Percentiles rank a stretch among this genome's conserved stretches.
Evolutionary conservation across 2,113 vertebrate species (phyloP).

Genomic region (Sinocyclocheilus anophthalmus): DNA sequence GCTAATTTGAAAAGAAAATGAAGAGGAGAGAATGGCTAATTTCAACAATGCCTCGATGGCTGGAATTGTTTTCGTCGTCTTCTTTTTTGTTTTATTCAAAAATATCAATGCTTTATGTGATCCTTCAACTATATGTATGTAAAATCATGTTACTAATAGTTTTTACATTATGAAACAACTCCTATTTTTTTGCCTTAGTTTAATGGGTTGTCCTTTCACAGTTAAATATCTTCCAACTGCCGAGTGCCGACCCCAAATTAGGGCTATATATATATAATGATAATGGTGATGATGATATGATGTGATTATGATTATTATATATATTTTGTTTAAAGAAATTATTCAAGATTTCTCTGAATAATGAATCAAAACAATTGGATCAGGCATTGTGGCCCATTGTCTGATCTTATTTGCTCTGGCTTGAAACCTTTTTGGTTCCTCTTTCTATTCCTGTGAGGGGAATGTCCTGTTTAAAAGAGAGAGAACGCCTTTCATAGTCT

Average conservation of each 20-base stretch:
- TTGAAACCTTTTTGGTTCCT: conserved; percentile 39
- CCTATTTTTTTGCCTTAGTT: background rate
- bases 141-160: no score
- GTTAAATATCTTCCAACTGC: background rate
- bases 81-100: background rate
- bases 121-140: no score
- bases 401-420: background rate
- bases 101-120: background rate
- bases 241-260: background rate
- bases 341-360: background rate
- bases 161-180: background rate
- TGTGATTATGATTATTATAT: background rate
- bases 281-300: background rate
- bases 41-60: background rate
- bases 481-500: background rate
- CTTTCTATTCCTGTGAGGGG: conserved; percentile 47
- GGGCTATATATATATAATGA: background rate
- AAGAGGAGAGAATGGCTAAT: background rate
- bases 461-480: background rate
- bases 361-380: background rate
- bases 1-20: conserved; percentile 45
- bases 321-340: background rate
- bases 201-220: background rate
- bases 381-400: background rate
- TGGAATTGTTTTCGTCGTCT: background rate